phyloP scores from a whole-genome alignment of 2,113 vertebrate genomes.

The Prietella phreatophila region DNA sequence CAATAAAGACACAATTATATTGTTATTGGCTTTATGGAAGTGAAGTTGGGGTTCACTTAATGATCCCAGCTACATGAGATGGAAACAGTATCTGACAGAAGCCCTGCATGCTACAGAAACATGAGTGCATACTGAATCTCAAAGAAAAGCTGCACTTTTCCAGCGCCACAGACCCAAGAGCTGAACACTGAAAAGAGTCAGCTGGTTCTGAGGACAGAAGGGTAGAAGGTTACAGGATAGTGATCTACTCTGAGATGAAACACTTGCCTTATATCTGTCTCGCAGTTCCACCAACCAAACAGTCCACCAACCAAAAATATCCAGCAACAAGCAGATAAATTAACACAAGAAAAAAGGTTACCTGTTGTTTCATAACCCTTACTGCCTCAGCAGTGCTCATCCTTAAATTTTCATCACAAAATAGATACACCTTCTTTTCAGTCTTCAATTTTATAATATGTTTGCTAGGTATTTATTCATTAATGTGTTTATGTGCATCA shows the following conservation, averaged over 20 bases:
- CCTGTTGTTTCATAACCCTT: background rate
- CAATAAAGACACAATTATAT: background rate
- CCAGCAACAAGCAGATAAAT: background rate
- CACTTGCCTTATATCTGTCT: background rate
- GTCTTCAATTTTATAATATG: background rate
- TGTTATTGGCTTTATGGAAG: background rate
- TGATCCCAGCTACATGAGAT: background rate
- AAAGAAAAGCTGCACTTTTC: background rate
- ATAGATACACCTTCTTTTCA: background rate
- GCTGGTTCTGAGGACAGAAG: slow-evolving; percentile 6
- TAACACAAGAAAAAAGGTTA: background rate
- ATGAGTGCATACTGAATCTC: background rate
- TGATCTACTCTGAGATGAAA: background rate
- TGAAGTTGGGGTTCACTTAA: background rate
- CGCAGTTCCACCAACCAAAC: background rate
- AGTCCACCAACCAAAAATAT: background rate
- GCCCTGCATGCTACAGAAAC: background rate
- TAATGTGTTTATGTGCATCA: background rate
- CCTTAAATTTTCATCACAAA: slow-evolving; percentile 16
- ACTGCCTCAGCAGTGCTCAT: background rate
- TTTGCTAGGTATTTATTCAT: slow-evolving; percentile 25
- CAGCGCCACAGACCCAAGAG: background rate
- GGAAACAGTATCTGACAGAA: background rate
- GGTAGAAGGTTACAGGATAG: slow-evolving; percentile 11
- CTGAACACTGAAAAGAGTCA: background rate